phyloP scores from a whole-genome alignment of 2,797 vertebrate genomes.

The Salarias fasciatus region DNA sequence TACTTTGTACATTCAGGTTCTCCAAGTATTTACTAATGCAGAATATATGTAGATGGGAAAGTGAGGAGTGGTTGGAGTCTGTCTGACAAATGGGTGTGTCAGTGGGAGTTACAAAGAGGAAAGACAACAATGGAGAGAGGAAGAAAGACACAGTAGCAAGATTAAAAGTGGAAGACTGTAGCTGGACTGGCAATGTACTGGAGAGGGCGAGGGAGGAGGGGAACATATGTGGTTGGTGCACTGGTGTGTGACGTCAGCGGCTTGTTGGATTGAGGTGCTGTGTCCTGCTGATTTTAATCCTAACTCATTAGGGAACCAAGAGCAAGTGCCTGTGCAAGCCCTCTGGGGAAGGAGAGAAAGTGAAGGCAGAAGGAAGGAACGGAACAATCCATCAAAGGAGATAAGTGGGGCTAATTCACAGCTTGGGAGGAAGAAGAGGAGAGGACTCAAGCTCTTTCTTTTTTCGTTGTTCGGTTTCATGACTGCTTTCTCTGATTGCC shows the following conservation, averaged over 20 bases:
- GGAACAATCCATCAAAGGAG: conserved; percentile 43
- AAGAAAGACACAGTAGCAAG: conserved; percentile 17
- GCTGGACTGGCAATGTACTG: conserved; percentile 2
- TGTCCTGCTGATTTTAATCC: conserved; percentile 86
- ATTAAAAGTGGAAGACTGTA: conserved; percentile 33
- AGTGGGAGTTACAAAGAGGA: conserved; percentile 24
- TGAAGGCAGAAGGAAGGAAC: conserved; percentile 55
- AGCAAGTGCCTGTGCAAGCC: conserved; percentile 71
- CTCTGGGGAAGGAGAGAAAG: conserved; percentile 66
- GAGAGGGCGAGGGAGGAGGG: conserved; percentile 53
- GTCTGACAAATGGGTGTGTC: conserved; percentile 41
- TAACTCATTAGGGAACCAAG: conserved; percentile 79
- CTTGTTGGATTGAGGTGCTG: conserved; percentile 82
- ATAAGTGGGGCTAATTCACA: conserved; percentile 61
- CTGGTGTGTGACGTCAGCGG: conserved; percentile 76
- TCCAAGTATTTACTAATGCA: neutral
- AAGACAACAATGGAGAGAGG: conserved; percentile 4
- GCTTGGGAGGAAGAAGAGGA: conserved; percentile 30
- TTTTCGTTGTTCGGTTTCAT: conserved; percentile 47
- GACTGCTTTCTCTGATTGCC: conserved; percentile 47
- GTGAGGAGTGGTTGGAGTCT: conserved; percentile 18
- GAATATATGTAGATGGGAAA: neutral
- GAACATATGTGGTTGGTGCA: conserved; percentile 62
- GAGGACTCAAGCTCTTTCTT: conserved; percentile 44
- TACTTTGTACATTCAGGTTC: conserved; percentile 35